A percentile compares a stretch with the other conserved stretches of the same genome.
Conservation (phyloP, 2,113 vertebrate genomes). For the Holacanthus passer region DNA sequence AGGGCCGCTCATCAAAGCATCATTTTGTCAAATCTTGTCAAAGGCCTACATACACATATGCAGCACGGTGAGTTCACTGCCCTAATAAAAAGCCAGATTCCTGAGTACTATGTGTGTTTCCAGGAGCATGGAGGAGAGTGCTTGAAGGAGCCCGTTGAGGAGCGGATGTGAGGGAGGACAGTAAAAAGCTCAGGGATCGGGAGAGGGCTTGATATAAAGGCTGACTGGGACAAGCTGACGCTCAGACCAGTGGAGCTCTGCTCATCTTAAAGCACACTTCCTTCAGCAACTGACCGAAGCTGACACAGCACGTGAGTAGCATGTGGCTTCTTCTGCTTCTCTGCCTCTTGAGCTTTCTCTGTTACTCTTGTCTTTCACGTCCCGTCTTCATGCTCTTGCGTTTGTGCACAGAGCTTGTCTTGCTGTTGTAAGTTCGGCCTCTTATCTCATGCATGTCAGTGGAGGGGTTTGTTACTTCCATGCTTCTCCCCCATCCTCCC, state of each 20-base stretch:
- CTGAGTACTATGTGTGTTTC: slow-evolving; percentile 71
- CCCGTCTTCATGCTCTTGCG: not conserved
- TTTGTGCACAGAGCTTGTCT: slow-evolving; percentile 1
- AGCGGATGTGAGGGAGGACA: slow-evolving; percentile 76
- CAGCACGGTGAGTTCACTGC: not conserved
- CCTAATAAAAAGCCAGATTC: slow-evolving; percentile 60
- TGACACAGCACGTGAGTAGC: slow-evolving; percentile 69
- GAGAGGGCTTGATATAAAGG: slow-evolving; percentile 76
- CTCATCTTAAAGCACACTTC: slow-evolving; percentile 61
- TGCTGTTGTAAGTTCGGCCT: slow-evolving; percentile 28
- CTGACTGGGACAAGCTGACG: slow-evolving; percentile 43
- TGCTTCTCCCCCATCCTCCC: not conserved
- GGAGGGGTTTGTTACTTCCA: slow-evolving; percentile 33
- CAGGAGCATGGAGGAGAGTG: slow-evolving; percentile 56
- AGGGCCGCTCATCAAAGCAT: not conserved
- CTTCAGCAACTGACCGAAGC: slow-evolving; percentile 44
- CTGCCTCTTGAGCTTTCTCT: not conserved
- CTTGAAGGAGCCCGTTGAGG: slow-evolving; percentile 63
- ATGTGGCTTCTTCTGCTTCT: slow-evolving; percentile 19
- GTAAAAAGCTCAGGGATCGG: slow-evolving; percentile 60
- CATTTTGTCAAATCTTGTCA: not conserved
- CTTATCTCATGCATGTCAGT: slow-evolving; percentile 41
- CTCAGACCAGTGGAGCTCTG: slow-evolving; percentile 57
- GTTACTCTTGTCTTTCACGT: not conserved
- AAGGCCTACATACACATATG: not conserved